Base-by-base conservation (phyloP, 2,113 vertebrate species). In the Dendropsophus ebraccatus region DNA sequence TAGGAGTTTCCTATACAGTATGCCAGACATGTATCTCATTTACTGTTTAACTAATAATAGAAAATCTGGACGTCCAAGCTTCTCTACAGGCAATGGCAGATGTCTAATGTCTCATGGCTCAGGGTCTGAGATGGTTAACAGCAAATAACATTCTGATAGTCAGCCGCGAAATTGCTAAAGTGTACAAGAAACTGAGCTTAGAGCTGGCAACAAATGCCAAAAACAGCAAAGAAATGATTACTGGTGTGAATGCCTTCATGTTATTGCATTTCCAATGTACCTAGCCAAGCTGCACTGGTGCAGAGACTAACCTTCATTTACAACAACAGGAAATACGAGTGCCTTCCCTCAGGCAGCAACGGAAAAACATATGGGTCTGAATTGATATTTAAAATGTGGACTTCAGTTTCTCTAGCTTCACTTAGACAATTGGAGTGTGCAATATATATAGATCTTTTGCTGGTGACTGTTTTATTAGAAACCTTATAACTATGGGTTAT, bases 211-310 rank as follows among this genome's bases (percentile, higher is more conserved):
- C 80, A 52, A 82, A 82, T 82, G 80, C 60, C 62, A 70, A 82
- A 82, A 69, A 82, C 80, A 82, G 62, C 62, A 82, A 50, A 82
- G 62, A 69, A 82, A 70, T 82, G 45, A 82, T 82, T 82, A 82
- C 58, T 23, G 45, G 80, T 69, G 62, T 35, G 62, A 52, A 62
- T 82, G 62, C 80, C 45, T 70, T 82, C 45, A 82, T 49, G 25
- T 82, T 69, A 67, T 69, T 82, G 80, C 80, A 70, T 70, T 70
- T 70, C 13, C 62, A 69, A 47, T 69, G 80, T 82, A 50, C 32
- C 77, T 62, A 17, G 56, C n/a, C 37, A 82, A 52, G 45, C 28
- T 82, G 80, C 80, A 52, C 56, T 11, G 56, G n/a, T 81, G 56
- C 77, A 62, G 37, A 65, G 78, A 81, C 47, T 49, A 69, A 82